Evolutionary conservation across 2,113 vertebrate species (phyloP).

Genomic region (Thryonomys swinderianus): DNA sequence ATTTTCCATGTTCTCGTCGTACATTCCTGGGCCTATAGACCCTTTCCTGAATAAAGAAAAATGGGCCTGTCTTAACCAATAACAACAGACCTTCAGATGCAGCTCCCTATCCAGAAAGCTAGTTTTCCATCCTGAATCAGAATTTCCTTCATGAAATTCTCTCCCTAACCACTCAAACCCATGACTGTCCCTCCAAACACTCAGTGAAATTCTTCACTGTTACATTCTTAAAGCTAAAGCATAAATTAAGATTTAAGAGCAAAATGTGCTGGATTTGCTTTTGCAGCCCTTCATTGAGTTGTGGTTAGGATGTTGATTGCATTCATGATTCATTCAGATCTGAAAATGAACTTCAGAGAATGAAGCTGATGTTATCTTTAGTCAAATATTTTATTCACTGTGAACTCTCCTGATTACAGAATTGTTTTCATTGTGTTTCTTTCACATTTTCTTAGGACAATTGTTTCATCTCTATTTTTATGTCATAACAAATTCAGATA

Average conservation of each 20-base stretch:
- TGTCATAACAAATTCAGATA: constrained; percentile 7
- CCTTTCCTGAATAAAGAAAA: background rate
- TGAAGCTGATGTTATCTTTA: background rate
- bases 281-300: background rate
- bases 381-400: background rate
- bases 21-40: background rate
- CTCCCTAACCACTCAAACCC: background rate
- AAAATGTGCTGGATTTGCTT: background rate
- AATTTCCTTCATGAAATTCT: background rate
- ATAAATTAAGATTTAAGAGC: background rate
- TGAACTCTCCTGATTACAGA: background rate
- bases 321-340: constrained; percentile 10
- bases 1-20: background rate
- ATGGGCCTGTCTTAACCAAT: background rate
- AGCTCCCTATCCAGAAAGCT: background rate
- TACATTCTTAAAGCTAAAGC: background rate
- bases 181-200: background rate
- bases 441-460: background rate
- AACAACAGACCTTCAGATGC: accelerated
- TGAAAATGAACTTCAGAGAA: constrained; percentile 14
- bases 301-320: background rate
- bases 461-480: background rate
- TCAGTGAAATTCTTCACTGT: background rate
- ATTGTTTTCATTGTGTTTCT: background rate
- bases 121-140: background rate